Evolutionary conservation across 2,888 invertebrate genomes (phyloP).

Genomic region (Chymomyza caudatula): DNA sequence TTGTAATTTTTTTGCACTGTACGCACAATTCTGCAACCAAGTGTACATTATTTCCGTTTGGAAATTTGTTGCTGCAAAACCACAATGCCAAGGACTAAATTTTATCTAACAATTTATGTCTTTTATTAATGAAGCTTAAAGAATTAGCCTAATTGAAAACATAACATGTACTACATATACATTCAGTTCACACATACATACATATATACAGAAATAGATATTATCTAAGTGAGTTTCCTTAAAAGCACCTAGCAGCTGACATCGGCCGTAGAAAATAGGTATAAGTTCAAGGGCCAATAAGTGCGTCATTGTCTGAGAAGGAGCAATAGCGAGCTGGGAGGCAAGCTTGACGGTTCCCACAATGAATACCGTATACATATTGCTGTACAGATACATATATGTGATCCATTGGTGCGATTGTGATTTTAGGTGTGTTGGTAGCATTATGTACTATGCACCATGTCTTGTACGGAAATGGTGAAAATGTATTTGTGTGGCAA

Average conservation of each 20-base stretch:
- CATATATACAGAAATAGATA: not conserved
- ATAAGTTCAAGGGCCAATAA: conserved; percentile 9
- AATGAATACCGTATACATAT: conserved; percentile 55
- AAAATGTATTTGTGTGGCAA: not conserved
- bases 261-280: not conserved
- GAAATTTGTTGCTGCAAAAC: not conserved
- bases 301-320: not conserved
- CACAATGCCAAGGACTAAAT: not conserved
- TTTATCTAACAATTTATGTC: not conserved
- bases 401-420: conserved; percentile 17
- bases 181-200: not conserved
- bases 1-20: no score
- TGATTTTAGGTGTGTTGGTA: conserved; percentile 36
- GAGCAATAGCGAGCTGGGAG: conserved; percentile 2
- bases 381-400: conserved; percentile 24
- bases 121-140: not conserved
- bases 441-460: conserved; percentile 8
- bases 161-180: not conserved
- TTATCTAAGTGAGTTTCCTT: not conserved
- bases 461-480: not conserved
- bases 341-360: conserved; percentile 49
- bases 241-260: conserved; percentile 10
- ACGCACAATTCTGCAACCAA: no score
- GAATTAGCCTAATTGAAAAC: not conserved
- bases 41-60: no score